A percentile compares a stretch with the other conserved stretches of the same genome.
Conservation (phyloP, 2,888 invertebrate species). For the Chymomyza amoena region DNA sequence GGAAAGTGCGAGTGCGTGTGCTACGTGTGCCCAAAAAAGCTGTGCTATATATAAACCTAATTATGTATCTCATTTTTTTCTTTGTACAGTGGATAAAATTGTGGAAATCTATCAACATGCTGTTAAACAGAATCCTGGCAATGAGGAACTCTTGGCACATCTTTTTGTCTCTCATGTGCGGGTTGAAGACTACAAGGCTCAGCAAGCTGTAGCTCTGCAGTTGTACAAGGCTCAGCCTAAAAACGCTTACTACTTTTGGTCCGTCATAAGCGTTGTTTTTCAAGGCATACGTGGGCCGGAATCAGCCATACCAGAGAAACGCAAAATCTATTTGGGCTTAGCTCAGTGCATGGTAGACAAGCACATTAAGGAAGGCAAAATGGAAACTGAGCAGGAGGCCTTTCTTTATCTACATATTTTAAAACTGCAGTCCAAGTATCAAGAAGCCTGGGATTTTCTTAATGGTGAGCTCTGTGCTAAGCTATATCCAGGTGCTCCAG, state of each 20-base stretch:
- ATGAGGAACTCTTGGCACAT: constrained; percentile 95
- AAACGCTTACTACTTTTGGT: constrained; percentile 99
- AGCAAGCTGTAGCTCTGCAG: constrained; percentile 92
- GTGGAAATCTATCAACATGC: constrained; percentile 94
- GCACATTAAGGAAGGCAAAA: constrained; percentile 90
- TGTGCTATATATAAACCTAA: background rate
- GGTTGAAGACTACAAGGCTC: constrained; percentile 91
- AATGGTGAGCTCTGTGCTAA: constrained; percentile 86
- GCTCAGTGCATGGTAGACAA: constrained; percentile 97
- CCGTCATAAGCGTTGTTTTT: constrained; percentile 96
- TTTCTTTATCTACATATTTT: constrained; percentile 93
- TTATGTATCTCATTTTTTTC: background rate
- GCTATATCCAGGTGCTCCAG: constrained; percentile 84
- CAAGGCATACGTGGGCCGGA: constrained; percentile 82
- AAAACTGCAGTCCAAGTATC: constrained; percentile 88
- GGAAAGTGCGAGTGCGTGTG: constrained; percentile 22
- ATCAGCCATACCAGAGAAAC: constrained; percentile 81
- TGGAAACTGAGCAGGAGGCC: constrained; percentile 96
- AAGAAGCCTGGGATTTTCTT: constrained; percentile 89
- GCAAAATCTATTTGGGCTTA: constrained; percentile 87
- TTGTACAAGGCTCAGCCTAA: constrained; percentile 95
- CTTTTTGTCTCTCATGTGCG: constrained; percentile 98
- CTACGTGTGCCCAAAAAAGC: constrained; percentile 40
- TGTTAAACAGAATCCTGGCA: constrained; percentile 89
- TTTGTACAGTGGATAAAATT: constrained; percentile 88